phyloP scores from a whole-genome alignment of 2,888 invertebrate genomes.

The Leucophenga maculata region DNA sequence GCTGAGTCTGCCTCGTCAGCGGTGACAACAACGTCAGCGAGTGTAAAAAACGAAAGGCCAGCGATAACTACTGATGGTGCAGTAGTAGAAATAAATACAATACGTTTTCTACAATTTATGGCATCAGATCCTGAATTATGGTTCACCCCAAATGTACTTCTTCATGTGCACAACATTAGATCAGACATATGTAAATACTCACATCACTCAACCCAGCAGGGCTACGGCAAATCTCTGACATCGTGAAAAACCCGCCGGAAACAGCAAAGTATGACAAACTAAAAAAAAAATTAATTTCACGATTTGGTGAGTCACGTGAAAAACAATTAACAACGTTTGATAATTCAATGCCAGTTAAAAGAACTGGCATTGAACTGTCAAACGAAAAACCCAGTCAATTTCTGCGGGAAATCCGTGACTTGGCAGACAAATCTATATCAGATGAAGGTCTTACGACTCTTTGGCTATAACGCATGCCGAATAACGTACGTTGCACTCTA shows the following conservation, averaged over 20 bases:
- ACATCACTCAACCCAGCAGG: conserved; percentile 28
- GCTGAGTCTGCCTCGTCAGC: too few species aligned
- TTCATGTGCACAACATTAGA: conserved; percentile 20
- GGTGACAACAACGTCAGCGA: too few species aligned
- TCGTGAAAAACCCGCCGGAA: conserved; percentile 31
- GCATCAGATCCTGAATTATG: conserved; percentile 25
- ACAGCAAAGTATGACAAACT: conserved; percentile 36
- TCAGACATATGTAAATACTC: conserved; percentile 22
- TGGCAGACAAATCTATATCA: conserved; percentile 24
- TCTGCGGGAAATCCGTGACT: conserved; percentile 23
- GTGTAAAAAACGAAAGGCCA: too few species aligned
- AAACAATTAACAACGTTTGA: conserved; percentile 30
- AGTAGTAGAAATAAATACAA: not conserved
- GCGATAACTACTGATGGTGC: too few species aligned
- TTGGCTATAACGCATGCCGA: too few species aligned
- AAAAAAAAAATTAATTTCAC: conserved; percentile 34
- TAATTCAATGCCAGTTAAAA: too few species aligned
- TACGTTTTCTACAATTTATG: not conserved
- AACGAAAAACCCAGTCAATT: conserved; percentile 20
- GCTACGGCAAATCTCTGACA: conserved; percentile 29
- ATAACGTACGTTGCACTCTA: too few species aligned
- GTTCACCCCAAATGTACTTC: conserved; percentile 32
- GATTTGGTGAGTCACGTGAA: conserved; percentile 32
- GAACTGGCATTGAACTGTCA: conserved; percentile 26
- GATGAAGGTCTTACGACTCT: not conserved